Conservation (phyloP, 2,113 vertebrate species). For the Globicephala melas region DNA sequence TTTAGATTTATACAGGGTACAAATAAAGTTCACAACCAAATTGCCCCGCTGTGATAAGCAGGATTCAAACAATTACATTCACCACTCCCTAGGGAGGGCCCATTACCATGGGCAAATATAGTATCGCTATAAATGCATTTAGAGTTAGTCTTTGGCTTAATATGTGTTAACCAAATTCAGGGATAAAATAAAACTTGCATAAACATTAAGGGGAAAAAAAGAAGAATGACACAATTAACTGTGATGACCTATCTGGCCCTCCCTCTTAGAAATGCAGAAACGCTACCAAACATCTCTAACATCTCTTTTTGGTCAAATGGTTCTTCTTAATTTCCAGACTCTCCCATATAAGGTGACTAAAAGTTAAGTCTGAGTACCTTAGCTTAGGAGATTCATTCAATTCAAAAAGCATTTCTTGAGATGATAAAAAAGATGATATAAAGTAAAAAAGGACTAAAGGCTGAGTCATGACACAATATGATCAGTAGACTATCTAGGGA, state of each 20-base stretch:
- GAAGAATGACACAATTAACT: background rate
- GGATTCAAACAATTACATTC: constrained; percentile 50
- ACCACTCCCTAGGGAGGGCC: constrained; percentile 13
- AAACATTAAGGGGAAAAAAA: background rate
- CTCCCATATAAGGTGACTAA: constrained; percentile 29
- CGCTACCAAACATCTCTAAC: background rate
- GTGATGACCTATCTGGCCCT: background rate
- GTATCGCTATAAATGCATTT: constrained; percentile 12
- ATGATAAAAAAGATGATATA: background rate
- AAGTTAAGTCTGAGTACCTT: background rate
- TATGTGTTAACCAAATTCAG: constrained; percentile 42
- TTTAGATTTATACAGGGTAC: constrained; percentile 42
- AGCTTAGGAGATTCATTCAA: constrained; percentile 21
- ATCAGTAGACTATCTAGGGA: background rate
- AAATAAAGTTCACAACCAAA: constrained; percentile 56
- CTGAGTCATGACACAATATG: background rate
- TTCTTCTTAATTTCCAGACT: constrained; percentile 53
- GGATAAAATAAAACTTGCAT: constrained; percentile 10
- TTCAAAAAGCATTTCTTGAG: constrained; percentile 44
- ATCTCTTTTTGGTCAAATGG: constrained; percentile 33
- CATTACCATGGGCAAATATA: background rate
- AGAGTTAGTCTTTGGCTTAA: constrained; percentile 66
- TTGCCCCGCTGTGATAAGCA: background rate
- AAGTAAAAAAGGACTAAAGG: background rate
- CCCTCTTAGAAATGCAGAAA: constrained; percentile 20